Base-by-base conservation (phyloP, 1,140 invertebrate genomes). In the Pseudoatta argentina region DNA sequence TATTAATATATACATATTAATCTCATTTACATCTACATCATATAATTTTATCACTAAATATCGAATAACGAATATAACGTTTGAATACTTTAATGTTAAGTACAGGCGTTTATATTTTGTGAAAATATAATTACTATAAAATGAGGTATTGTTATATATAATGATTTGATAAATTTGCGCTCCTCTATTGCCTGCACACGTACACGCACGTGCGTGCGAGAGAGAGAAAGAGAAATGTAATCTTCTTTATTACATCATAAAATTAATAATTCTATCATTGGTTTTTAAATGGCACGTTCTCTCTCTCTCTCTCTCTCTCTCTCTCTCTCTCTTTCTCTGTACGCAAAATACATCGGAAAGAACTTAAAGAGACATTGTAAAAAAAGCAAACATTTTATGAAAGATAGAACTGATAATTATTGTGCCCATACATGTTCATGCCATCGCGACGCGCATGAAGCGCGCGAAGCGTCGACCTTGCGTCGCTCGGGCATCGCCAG, bases 391-490 rank as follows among this genome's bases (percentile, higher is more conserved):
- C 1, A 30, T 59, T n/a, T n/a, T n/a, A 0, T 16, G 14, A 67
- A 67, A 66, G 63, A 79, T 67, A 79, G n/a, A 14, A 39, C 1
- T 21, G n/a, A 24, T 34, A 16, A 51, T 79, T 12, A 67, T 10
- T n/a, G 14, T 24, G n/a, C 3, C 1, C 14, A 2, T 21, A 21
- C 16, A n/a, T 67, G 30, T 53, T 21, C 16, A 27, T 34, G n/a
- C 12, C 39, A 66, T 85, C 81, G 30, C 67, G 67, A 14, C 18
- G 51, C 39, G 55, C 6, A 39, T 39, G 21, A 73, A 73, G 10
- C 66, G 66, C 30, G 34, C 48, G 48, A 39, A 30, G 30, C 30
- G 30, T 34, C 78, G 78, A 66, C 66, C 78, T 82, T 82, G 78
- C 76, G 7, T 39, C 63, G 63, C 10, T 34, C 61, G 12, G 30